A percentile compares a stretch with the other conserved stretches of the same genome.
Conservation (phyloP, 2,888 invertebrate genomes). For the Protonemura montana region DNA sequence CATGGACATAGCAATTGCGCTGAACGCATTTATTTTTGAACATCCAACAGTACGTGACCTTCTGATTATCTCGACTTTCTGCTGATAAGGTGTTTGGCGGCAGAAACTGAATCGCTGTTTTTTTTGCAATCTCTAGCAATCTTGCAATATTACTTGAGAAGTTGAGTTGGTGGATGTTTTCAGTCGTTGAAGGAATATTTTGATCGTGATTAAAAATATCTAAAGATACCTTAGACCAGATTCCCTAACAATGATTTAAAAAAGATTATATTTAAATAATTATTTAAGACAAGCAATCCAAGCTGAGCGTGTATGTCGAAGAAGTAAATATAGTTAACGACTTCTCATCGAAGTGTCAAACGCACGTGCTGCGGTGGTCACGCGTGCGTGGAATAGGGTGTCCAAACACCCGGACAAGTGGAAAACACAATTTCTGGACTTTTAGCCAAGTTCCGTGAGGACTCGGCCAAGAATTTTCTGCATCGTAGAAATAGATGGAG, state of each 20-base stretch:
- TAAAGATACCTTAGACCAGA: no score
- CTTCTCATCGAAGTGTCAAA: neutral
- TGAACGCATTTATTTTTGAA: neutral
- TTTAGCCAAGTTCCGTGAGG: neutral
- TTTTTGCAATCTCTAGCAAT: no score
- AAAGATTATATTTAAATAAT: no score
- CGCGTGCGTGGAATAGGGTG: neutral
- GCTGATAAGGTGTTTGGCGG: neutral
- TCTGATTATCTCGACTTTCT: neutral
- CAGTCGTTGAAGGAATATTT: no score
- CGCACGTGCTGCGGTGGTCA: neutral
- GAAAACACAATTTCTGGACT: neutral
- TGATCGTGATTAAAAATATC: no score
- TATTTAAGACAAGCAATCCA: no score
- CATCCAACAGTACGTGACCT: neutral
- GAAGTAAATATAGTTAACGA: neutral
- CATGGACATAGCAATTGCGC: no score
- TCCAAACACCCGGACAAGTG: neutral
- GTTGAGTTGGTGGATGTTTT: no score
- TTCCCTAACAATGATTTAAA: no score
- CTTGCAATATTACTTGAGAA: no score
- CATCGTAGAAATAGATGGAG: neutral
- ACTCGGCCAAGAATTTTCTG: neutral
- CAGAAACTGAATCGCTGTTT: no score
- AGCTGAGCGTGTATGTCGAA: neutral